Evolutionary conservation across 1,140 invertebrate genomes (phyloP).

Genomic region (Thaumatotibia leucotreta): DNA sequence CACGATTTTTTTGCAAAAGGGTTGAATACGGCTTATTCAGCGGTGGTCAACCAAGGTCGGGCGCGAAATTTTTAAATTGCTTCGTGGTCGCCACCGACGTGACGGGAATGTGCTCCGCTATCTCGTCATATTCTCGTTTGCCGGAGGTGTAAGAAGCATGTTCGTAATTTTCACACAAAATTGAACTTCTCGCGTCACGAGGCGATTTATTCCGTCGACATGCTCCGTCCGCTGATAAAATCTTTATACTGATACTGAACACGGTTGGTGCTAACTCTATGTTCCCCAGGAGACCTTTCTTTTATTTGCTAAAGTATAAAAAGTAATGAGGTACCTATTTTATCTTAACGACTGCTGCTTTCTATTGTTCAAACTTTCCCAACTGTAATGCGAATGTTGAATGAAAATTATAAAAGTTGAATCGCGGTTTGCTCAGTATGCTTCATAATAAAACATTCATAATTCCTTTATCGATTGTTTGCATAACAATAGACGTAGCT

Average conservation of each 20-base stretch:
- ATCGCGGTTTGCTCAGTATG: not conserved
- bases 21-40: constrained; percentile 16
- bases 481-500: not conserved
- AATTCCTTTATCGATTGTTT: not conserved
- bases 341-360: constrained; percentile 42
- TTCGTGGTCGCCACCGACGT: constrained; percentile 34
- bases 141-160: constrained; percentile 38
- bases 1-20: constrained; percentile 23
- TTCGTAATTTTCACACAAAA: constrained; percentile 61
- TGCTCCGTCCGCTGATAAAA: constrained; percentile 42
- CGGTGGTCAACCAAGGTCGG: constrained; percentile 20
- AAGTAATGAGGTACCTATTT: constrained; percentile 56
- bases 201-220: constrained; percentile 58
- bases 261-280: constrained; percentile 42
- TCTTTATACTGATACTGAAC: constrained; percentile 29
- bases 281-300: constrained; percentile 33
- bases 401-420: constrained; percentile 24
- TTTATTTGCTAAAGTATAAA: constrained; percentile 55
- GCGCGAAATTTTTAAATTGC: constrained; percentile 34
- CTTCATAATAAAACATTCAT: not conserved
- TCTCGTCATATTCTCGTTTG: constrained; percentile 19
- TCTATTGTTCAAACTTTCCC: constrained; percentile 48
- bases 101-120: constrained; percentile 39
- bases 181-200: constrained; percentile 53
- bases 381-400: constrained; percentile 22